These are phyloP conservation scores for Cardiocondyla obscurior DNA, from an alignment of 1,140 invertebrate species.

Conservation along the genomic window DNA sequence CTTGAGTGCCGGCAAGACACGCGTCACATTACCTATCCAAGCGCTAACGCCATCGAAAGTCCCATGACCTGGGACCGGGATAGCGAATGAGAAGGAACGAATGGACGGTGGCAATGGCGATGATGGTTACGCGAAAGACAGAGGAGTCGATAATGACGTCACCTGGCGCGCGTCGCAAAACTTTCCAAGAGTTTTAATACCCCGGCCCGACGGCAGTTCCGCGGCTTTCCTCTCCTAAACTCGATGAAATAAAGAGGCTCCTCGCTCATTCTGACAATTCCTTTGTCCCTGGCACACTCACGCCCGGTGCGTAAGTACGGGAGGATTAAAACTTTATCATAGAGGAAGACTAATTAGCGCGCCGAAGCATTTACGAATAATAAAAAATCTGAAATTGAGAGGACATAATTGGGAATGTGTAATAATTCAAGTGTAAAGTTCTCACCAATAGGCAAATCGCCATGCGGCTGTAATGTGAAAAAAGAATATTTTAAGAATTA, in stretches of 20 bases:
- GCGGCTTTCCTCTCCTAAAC: conserved; percentile 52
- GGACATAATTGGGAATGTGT: background rate
- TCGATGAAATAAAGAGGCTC: conserved; percentile 66
- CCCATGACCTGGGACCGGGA: conserved; percentile 19
- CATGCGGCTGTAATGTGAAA: background rate
- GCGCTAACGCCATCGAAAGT: conserved; percentile 64
- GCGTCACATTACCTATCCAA: conserved; percentile 74
- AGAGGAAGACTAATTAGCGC: conserved; percentile 4
- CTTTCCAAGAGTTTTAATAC: conserved; percentile 76
- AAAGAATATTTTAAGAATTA: background rate
- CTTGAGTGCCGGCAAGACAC: conserved; percentile 70
- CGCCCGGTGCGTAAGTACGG: conserved; percentile 26
- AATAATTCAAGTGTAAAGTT: background rate
- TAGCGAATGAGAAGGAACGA: conserved; percentile 28
- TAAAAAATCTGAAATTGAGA: background rate
- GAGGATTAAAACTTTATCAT: conserved; percentile 64
- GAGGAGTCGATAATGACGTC: conserved; percentile 74
- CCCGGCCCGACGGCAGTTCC: conserved; percentile 59
- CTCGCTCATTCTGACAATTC: conserved; percentile 62
- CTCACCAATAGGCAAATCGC: background rate
- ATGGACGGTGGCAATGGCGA: conserved; percentile 16
- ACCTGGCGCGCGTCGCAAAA: conserved; percentile 73
- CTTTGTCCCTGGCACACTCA: conserved; percentile 53
- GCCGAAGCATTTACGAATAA: background rate
- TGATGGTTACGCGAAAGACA: conserved; percentile 35